phyloP scores from a whole-genome alignment of 2,888 invertebrate genomes.

The Pachycephus smyrnensis region DNA sequence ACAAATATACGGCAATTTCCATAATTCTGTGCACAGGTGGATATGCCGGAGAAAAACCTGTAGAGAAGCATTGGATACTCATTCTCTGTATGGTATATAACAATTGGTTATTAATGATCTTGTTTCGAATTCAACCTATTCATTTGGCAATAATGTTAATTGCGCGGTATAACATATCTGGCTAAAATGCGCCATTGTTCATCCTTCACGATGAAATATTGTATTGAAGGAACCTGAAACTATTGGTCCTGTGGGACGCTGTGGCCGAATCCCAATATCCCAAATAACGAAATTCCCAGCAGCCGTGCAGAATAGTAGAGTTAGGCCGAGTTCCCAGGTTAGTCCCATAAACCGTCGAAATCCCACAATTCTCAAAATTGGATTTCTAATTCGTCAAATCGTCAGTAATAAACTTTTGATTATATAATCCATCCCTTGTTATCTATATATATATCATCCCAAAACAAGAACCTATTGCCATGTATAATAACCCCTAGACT shows the following conservation, averaged over 20 bases:
- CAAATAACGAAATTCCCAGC: neutral
- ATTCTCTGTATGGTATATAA: neutral
- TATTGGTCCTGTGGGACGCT: neutral
- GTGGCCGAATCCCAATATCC: neutral
- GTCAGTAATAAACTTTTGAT: neutral
- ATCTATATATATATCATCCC: too few relatives aligned
- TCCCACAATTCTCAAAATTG: neutral
- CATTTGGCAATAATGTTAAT: neutral
- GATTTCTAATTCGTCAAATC: neutral
- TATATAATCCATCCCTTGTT: too few relatives aligned
- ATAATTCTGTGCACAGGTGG: neutral
- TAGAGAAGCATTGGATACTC: neutral
- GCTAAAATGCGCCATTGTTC: neutral
- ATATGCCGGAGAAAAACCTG: neutral
- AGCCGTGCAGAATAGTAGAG: neutral
- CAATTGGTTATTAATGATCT: neutral
- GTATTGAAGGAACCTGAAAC: neutral
- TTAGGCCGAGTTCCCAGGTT: neutral
- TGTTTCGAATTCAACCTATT: neutral
- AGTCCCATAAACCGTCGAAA: neutral
- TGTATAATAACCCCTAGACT: neutral
- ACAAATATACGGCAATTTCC: neutral
- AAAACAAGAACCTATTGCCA: neutral
- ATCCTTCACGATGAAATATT: neutral
- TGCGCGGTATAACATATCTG: neutral